Percentiles rank a stretch among this genome's conserved stretches.
Conservation (phyloP, 2,888 invertebrate species). For the Aethes cnicana region DNA sequence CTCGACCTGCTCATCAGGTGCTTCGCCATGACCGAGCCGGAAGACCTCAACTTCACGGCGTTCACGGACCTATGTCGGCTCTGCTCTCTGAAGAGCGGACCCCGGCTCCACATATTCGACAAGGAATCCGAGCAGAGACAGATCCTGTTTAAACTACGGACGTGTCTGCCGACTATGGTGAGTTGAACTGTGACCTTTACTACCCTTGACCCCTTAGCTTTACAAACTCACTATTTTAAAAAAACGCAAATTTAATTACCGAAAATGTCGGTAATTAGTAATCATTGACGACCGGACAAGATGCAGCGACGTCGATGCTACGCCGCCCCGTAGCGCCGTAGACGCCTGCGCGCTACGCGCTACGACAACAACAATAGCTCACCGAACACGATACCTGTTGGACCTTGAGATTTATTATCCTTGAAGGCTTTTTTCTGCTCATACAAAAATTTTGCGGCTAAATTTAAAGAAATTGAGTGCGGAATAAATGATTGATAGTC, state of each 20-base stretch:
- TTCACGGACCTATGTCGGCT: conserved; percentile 87
- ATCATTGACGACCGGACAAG: conserved; percentile 11
- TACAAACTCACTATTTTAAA: neutral
- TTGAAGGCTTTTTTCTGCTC: too few species aligned
- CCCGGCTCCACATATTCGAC: conserved; percentile 87
- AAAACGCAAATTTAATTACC: neutral
- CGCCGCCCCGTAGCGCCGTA: conserved; percentile 58
- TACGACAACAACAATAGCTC: conserved; percentile 50
- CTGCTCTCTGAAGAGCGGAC: conserved; percentile 86
- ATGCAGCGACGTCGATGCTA: conserved; percentile 27
- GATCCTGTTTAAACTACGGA: conserved; percentile 86
- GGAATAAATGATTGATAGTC: conserved; percentile 29
- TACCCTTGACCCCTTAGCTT: conserved; percentile 31
- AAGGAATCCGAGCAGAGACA: conserved; percentile 88
- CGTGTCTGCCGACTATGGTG: conserved; percentile 86
- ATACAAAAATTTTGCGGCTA: too few species aligned
- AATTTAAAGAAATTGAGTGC: too few species aligned
- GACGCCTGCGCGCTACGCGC: conserved; percentile 74
- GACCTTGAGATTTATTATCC: conserved; percentile 35
- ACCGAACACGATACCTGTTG: conserved; percentile 57
- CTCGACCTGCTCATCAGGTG: conserved; percentile 83
- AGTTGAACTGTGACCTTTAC: conserved; percentile 54
- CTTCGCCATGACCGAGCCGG: conserved; percentile 84
- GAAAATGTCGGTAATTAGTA: conserved; percentile 1
- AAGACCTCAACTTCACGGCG: conserved; percentile 86